Percentiles rank a stretch among this genome's conserved stretches.
Evolutionary conservation across 2,797 vertebrate genomes (phyloP).

Genomic region (Gallinago solitaria): DNA sequence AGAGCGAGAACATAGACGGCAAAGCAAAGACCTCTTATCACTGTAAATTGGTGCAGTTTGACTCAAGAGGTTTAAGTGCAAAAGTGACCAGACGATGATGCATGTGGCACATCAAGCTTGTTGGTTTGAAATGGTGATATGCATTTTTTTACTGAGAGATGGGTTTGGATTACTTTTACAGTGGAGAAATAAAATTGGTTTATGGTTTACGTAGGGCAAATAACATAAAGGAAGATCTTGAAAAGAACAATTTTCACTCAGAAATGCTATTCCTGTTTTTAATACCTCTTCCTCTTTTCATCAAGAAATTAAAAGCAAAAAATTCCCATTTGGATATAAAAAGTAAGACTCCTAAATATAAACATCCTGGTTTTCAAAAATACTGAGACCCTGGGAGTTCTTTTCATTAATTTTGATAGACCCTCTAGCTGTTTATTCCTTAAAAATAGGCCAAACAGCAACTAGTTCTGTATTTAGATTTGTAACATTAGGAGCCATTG

Average conservation of each 20-base stretch:
- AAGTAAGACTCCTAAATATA: not conserved
- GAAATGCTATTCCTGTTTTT: not conserved
- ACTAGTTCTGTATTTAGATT: not conserved
- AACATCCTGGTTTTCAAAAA: not conserved
- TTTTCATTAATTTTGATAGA: not conserved
- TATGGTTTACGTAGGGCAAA: not conserved
- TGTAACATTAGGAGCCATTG: not conserved
- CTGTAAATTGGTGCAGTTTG: not conserved
- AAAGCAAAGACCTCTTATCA: not conserved
- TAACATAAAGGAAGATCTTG: not conserved
- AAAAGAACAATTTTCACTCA: not conserved
- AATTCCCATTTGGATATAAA: not conserved
- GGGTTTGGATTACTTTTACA: constrained; percentile 17
- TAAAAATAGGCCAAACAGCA: not conserved
- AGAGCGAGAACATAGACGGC: not conserved
- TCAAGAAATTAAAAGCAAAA: not conserved
- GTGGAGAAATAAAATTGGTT: not conserved
- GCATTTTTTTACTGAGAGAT: not conserved
- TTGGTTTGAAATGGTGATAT: not conserved
- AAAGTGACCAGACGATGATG: not conserved
- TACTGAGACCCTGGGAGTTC: not conserved
- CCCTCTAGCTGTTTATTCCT: not conserved
- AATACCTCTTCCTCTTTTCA: not conserved
- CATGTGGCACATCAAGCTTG: not conserved
- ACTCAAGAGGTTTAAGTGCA: not conserved